phyloP scores from a whole-genome alignment of 1,140 invertebrate species.

The Halyomorpha halys region DNA sequence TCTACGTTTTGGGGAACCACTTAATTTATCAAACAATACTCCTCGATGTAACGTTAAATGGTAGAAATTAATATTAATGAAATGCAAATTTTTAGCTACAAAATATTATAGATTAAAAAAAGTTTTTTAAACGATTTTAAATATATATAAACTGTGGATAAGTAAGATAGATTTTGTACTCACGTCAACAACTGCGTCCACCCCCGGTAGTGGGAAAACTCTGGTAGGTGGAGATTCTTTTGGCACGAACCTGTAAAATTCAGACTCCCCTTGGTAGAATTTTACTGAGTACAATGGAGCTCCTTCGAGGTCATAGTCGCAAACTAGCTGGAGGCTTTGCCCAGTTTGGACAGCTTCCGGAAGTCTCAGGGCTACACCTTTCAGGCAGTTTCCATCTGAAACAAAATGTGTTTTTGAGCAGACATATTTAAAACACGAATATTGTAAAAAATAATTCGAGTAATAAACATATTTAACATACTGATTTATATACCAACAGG shows the following conservation, averaged over 20 bases:
- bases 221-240: constrained; percentile 54
- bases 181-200: constrained; percentile 55
- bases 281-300: constrained; percentile 67
- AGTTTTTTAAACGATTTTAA: no score
- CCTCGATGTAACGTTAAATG: no score
- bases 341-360: constrained; percentile 60
- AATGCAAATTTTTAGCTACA: no score
- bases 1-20: no score
- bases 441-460: no score
- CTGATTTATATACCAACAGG: no score
- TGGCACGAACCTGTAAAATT: constrained; percentile 68
- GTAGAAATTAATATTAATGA: no score
- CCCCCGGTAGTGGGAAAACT: constrained; percentile 51
- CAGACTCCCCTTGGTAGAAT: constrained; percentile 66
- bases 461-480: no score
- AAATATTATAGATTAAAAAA: no score
- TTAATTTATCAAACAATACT: no score
- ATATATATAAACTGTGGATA: no score
- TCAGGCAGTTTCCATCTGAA: constrained; percentile 52
- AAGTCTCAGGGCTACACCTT: constrained; percentile 60
- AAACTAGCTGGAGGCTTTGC: constrained; percentile 57
- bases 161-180: constrained; percentile 35
- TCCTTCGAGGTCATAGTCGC: constrained; percentile 67
- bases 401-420: constrained; percentile 21
- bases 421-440: no score